A percentile compares a stretch with the other conserved stretches of the same genome.
Conservation (phyloP, 1,140 invertebrate genomes). For the Drosophila jambulina region DNA sequence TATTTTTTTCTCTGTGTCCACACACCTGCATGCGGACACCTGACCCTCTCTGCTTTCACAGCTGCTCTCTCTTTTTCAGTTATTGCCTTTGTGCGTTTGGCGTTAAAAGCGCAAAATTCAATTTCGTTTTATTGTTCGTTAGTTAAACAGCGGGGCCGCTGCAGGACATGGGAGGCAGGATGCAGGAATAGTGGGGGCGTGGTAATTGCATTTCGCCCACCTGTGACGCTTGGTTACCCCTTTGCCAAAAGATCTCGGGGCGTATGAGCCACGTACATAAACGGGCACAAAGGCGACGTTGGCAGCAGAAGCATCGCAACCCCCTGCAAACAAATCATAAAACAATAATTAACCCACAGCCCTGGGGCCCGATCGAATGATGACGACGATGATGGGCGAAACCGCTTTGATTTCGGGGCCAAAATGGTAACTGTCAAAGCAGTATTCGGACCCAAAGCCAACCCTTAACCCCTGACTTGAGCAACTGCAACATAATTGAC, state of each 20-base stretch:
- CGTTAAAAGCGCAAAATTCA: slow-evolving; percentile 82
- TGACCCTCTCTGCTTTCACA: neutral
- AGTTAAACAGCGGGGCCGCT: slow-evolving; percentile 65
- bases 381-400: slow-evolving; percentile 10
- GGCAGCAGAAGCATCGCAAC: neutral
- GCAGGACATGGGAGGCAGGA: slow-evolving; percentile 3
- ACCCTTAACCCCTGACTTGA: slow-evolving; percentile 13
- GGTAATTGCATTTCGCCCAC: slow-evolving; percentile 74
- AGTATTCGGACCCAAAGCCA: neutral
- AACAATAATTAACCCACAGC: slow-evolving; percentile 43
- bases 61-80: slow-evolving; percentile 21
- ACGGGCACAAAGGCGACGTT: slow-evolving; percentile 21
- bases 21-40: slow-evolving; percentile 33
- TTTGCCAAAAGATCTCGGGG: slow-evolving; percentile 32
- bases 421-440: slow-evolving; percentile 28
- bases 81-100: slow-evolving; percentile 75
- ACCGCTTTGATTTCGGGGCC: slow-evolving; percentile 25
- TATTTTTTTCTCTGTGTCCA: slow-evolving; percentile 3
- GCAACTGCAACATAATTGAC: slow-evolving; percentile 43
- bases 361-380: slow-evolving; percentile 13
- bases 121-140: slow-evolving; percentile 82
- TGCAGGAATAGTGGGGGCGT: slow-evolving; percentile 38
- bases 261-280: slow-evolving; percentile 62
- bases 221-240: slow-evolving; percentile 64
- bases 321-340: slow-evolving; percentile 40